Base-by-base conservation (phyloP, 2,113 vertebrate genomes). In the Saccopteryx bilineata region DNA sequence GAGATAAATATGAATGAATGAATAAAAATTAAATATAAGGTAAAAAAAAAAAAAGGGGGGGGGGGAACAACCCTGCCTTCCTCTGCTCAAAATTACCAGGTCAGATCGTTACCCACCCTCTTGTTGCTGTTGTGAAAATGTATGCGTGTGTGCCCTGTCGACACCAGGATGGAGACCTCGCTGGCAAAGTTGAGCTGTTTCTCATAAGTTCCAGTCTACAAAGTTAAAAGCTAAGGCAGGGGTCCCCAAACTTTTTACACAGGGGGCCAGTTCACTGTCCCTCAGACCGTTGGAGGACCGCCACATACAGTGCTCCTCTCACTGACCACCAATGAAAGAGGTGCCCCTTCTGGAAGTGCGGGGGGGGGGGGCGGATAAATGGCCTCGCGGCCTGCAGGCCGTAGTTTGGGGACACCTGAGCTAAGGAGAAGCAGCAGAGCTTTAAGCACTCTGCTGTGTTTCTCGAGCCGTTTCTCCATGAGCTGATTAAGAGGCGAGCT, bases 1-100 rank as follows among this genome's bases (percentile, higher is more conserved):
- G n/a, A 92, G 92, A 72, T 58, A 84, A 75, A 39, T 33, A 68
- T 63, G 85, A 48, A 65, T 63, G 17, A 79, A 75, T 76, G 72
- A 56, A n/a, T 28, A 61, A 9, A 76, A 24, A 61, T 6, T 26
- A 58, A 83, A 56, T 50, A 26, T 5, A 89, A 61, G 50, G n/a
- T 79, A 17, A 33, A 58, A 78, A 28, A 60, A 75, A 33, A 58
- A 78, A 28, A 60, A 75, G 68, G 39, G n/a, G n/a, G n/a, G n/a
- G n/a, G n/a, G n/a, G 10, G 23, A 78, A 17, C 56, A n/a, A 48
- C n/a, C 10, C 5, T 19, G 13, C 58, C 81, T 31, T 60, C 9
- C 8, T 39, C 86, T 74, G 28, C 39, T 69, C 14, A 28, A 19
- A 28, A 74, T 10, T 39, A 31, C 71, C 46, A 17, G 48, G 48